Conservation (phyloP, 2,113 vertebrate genomes). For the Cavia aperea region DNA sequence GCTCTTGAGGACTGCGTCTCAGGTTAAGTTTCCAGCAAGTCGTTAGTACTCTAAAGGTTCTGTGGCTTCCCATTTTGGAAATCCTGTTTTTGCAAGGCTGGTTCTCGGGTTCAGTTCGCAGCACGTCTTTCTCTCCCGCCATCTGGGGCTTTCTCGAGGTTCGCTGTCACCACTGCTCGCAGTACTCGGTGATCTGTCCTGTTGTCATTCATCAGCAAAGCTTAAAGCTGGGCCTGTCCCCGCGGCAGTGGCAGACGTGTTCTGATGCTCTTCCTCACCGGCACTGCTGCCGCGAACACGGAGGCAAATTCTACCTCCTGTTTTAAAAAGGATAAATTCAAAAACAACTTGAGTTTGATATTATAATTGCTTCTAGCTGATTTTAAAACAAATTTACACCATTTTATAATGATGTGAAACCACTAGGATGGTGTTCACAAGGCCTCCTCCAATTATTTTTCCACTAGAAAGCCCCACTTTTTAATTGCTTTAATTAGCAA, state of each 20-base stretch:
- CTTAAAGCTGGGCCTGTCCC: background rate
- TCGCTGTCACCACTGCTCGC: background rate
- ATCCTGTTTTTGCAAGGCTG: background rate
- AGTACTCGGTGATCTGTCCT: background rate
- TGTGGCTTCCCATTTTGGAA: conserved; percentile 5
- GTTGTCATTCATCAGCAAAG: background rate
- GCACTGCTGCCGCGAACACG: background rate
- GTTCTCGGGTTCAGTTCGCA: background rate
- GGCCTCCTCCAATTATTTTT: conserved; percentile 42
- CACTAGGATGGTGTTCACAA: conserved; percentile 9
- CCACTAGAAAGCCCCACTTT: conserved; percentile 22
- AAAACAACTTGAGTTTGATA: conserved; percentile 36
- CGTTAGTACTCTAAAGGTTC: background rate
- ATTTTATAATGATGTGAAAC: conserved; percentile 19
- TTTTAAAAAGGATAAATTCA: conserved; percentile 34
- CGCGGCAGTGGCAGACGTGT: background rate
- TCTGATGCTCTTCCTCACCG: background rate
- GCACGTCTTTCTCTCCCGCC: background rate
- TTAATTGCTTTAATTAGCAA: conserved; percentile 64
- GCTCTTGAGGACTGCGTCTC: background rate
- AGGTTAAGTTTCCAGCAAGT: background rate
- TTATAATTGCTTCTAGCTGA: conserved; percentile 55
- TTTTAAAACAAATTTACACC: conserved; percentile 55
- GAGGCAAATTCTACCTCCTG: background rate
- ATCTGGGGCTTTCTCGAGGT: background rate